Evolutionary conservation across 1,140 invertebrate species (phyloP).

Genomic region (Agrypnia vestita): DNA sequence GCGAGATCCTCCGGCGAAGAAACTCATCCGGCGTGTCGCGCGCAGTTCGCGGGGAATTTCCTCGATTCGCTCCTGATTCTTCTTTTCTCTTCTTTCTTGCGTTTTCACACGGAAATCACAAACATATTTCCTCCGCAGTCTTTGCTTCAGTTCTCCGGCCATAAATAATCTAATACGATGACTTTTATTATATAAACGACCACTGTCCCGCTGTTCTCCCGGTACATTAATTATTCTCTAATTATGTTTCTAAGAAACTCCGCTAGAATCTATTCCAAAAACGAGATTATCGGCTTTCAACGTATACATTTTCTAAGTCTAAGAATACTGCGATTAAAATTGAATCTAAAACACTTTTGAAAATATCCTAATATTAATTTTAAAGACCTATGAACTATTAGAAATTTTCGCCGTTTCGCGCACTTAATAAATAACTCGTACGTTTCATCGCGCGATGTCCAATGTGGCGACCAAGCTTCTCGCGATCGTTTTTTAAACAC

Average conservation of each 20-base stretch:
- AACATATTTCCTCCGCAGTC: slow-evolving; percentile 47
- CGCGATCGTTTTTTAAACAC: not conserved
- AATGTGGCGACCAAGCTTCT: slow-evolving; percentile 25
- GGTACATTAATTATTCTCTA: slow-evolving; percentile 23
- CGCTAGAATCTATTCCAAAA: not conserved
- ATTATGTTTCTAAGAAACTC: slow-evolving; percentile 40
- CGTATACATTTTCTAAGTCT: too few relatives aligned
- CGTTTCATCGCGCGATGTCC: slow-evolving; percentile 4
- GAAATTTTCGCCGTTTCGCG: not conserved
- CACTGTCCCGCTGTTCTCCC: slow-evolving; percentile 23
- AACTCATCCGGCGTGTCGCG: slow-evolving; percentile 21
- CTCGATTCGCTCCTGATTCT: not conserved
- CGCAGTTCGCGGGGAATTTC: not conserved
- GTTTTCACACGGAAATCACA: slow-evolving; percentile 40
- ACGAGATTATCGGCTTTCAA: too few relatives aligned
- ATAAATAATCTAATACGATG: slow-evolving; percentile 45
- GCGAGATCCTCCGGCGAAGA: slow-evolving; percentile 9
- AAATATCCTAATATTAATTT: too few relatives aligned
- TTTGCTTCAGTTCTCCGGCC: slow-evolving; percentile 43
- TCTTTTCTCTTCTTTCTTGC: slow-evolving; percentile 16
- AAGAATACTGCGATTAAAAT: too few relatives aligned
- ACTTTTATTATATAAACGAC: slow-evolving; percentile 39
- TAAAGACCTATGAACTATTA: too few relatives aligned
- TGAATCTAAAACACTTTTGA: too few relatives aligned
- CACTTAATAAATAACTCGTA: slow-evolving; percentile 5